Evolutionary conservation across 2,888 invertebrate genomes (phyloP), one percentile per base, ranked within the genome.

Genomic region (Diadegma fenestrale): DNA sequence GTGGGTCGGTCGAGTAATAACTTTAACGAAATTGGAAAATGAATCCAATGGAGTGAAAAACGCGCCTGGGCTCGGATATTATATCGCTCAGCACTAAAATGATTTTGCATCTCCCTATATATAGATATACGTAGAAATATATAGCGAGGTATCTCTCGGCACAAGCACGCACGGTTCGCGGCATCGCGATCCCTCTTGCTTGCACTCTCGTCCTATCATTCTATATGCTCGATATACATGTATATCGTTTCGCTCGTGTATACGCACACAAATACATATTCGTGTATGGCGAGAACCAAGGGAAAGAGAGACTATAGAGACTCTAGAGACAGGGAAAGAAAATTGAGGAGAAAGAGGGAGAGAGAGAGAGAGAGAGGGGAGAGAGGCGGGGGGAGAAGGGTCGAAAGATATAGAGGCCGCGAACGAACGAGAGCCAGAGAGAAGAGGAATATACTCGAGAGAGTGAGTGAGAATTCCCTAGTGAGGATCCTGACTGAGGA

Each of bases 151-250:
- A 85, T 85, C 72, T 85, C 78, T 80, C 85, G 54, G 66, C 73
- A 80, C 63, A 64, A 73, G 81, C 85, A 81, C 85, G 71, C 75
- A 79, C 69, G 79, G 76, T 43, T 54, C 54, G 66, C 61, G 61
- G 80, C 77, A 58, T 73, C 77, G 80, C 80, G 81, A 84, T 84
- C 77, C 77, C 81, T 76, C 72, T 81, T 64, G 85, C 85, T 86
- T 84, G 84, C 84, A 88, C 86, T 87, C 82, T 79, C 80, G 78
- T 75, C 69, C 82, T 54, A 75, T 48, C 72, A 26, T 45, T 64
- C 19, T 66, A 10, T 64, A n/a, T 43, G 10, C 30, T 10, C n/a
- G 19, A 37, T 12, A 54, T 71, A 12, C 33, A 51, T 51, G 17
- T 51, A 51, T 26, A 37, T 45, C 5, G 33, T 26, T 26, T 14